Evolutionary conservation across 1,140 invertebrate species (phyloP), one percentile per base, ranked within the genome.

Genomic region (Hermatobates lingyangjiaoensis): DNA sequence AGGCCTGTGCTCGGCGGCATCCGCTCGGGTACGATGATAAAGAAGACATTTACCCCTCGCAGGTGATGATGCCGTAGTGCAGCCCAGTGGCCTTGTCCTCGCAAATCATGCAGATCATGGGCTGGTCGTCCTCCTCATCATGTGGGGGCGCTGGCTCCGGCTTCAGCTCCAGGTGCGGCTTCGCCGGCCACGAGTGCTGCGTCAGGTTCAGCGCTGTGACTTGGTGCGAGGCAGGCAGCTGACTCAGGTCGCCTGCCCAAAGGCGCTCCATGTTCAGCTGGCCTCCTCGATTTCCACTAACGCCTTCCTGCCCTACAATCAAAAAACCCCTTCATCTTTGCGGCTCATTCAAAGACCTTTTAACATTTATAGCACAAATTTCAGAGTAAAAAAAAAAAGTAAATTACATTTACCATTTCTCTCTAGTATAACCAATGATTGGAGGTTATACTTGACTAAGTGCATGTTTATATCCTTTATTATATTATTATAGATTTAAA

Each of bases 71-170:
- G 26, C 92, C 92, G 62, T 95, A 96, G 66, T 96, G 92, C 21
- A 96, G 74, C n/a, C 92, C 92, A 1, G 91, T 94, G 23, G 91
- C 90, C 61, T 89, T 91, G 65, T 96, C 92, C 65, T 94, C 89
- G 67, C 92, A 96, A 55, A 96, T 95, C 87, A 94, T 94, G 66
- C 92, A 96, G 50, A 95, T 90, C 80, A 94, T 87, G 2, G 87
- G 88, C 68, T 89, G 87, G 53, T 92, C 88, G 54, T 89, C 86
- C 53, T 91, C 87, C 54, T 89, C 85, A 48, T 76, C 74, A 42
- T 77, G 73, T 7, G 48, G 47, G 30, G 60, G 68, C 66, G 63
- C 71, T 52, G 65, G 63, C 65, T 47, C 60, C 57, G 39, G 66
- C 62, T 4, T 69, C 66, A 21, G 45, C 54, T 50, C 62, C 61